These are phyloP conservation scores for Yponomeuta evonymella DNA, from an alignment of 2,888 invertebrate genomes.

Conservation along the genomic window DNA sequence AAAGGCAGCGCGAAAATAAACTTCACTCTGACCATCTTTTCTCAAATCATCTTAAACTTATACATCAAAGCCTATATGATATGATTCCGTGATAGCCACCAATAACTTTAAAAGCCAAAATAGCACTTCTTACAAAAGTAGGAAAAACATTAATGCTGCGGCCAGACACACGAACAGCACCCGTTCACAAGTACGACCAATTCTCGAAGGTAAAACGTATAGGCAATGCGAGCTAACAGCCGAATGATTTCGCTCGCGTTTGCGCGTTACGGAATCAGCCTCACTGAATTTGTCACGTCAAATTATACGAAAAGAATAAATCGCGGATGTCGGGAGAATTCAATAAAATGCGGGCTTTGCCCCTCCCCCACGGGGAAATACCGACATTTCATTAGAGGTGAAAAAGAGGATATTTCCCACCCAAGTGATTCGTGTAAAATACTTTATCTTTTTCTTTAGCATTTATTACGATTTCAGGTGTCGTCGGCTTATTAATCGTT, in stretches of 20 bases:
- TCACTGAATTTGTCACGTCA: conserved; percentile 49
- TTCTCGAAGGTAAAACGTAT: too few species aligned
- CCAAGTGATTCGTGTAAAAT: conserved; percentile 15
- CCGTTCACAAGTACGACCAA: too few species aligned
- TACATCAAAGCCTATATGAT: too few species aligned
- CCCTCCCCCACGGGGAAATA: neutral
- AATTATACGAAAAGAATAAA: conserved; percentile 58
- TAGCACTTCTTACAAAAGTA: too few species aligned
- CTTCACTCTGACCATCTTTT: too few species aligned
- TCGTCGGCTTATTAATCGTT: neutral
- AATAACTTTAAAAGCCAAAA: too few species aligned
- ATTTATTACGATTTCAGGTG: conserved; percentile 8
- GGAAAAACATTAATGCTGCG: too few species aligned
- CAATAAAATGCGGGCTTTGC: conserved; percentile 28
- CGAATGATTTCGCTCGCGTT: conserved; percentile 4
- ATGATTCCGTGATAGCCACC: too few species aligned
- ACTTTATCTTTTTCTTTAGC: conserved; percentile 9
- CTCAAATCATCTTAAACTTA: too few species aligned
- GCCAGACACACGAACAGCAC: too few species aligned
- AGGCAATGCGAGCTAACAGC: neutral
- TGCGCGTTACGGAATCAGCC: conserved; percentile 10
- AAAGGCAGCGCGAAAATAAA: too few species aligned
- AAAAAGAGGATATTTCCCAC: conserved; percentile 12
- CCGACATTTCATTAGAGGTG: conserved; percentile 17
- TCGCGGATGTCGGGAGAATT: conserved; percentile 38